Base-by-base conservation (phyloP, 2,888 invertebrate species). In the Morpho helenor region DNA sequence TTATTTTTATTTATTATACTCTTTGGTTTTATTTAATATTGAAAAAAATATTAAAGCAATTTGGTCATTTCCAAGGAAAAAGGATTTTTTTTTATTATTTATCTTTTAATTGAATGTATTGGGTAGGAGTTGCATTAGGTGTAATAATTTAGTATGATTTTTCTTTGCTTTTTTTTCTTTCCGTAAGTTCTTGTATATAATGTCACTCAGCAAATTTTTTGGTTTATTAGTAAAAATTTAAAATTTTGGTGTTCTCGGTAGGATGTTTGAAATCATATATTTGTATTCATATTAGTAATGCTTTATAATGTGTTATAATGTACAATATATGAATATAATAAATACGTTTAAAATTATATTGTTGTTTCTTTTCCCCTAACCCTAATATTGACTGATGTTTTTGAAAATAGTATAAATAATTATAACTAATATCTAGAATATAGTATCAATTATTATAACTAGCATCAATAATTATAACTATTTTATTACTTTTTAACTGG, bases 241-340 rank as follows among this genome's bases (percentile, higher is more conserved):
- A 51, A 9, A 8, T 52, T 52, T 52, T 52, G 44, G 39, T 44
- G 52, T 31, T 52, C 31, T 31, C 40, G 45, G 46, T 46, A 46
- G 46, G 10, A 46, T 46, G 16, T 53, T 53, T 45, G 31, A 31
- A 52, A 8, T 40, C 9, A 53, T 10, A 8, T 46, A 39, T 16
- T 8, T 49, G 49, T 10, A 45, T 45, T 23, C 39, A 31, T 44
- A 9, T 31, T 82, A 75, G 71, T 69, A 78, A 77, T 76, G 86
- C 86, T 87, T 85, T 76, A 43, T 22, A 39, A 39, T 80, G 79
- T 82, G 84, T 87, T 87, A 85, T 74, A 80, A 84, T 85, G 82
- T 87, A 87, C 79, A 87, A 87, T 88, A 87, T 85, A 44, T 39
- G 16, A 52, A 41, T 51, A 42, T 51, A 51, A 44, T 52, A 52